Percentiles rank a stretch among this genome's conserved stretches.
Conservation (phyloP, 2,797 vertebrate species). For the Glyptemys insculpta region DNA sequence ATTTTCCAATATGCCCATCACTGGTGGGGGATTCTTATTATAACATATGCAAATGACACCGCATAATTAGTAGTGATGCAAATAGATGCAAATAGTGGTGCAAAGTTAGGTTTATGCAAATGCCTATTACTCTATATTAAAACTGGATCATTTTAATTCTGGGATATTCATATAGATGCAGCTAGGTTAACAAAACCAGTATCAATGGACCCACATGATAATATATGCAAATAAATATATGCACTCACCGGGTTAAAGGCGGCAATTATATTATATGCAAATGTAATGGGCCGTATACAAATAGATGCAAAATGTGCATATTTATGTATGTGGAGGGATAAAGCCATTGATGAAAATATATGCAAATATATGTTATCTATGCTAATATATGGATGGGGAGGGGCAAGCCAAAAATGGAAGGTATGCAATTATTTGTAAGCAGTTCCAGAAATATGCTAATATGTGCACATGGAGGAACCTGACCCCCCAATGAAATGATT, state of each 20-base stretch:
- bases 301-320: background rate
- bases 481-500: background rate
- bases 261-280: too few relatives aligned
- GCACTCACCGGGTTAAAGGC: too few relatives aligned
- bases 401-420: background rate
- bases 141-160: background rate
- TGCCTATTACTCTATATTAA: background rate
- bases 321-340: background rate
- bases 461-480: background rate
- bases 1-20: background rate
- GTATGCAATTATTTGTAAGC: background rate
- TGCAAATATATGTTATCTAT: background rate
- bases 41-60: background rate
- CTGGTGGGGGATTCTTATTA: background rate
- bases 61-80: background rate
- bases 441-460: background rate
- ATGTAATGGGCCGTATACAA: background rate
- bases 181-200: background rate
- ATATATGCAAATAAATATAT: background rate
- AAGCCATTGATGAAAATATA: background rate
- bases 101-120: background rate
- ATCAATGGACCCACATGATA: background rate
- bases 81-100: background rate
- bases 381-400: background rate
- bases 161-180: background rate